A percentile compares a stretch with the other conserved stretches of the same genome.
These are phyloP conservation scores for Eclectus roratus DNA, from an alignment of 2,113 vertebrate species.

Conservation along the genomic window DNA sequence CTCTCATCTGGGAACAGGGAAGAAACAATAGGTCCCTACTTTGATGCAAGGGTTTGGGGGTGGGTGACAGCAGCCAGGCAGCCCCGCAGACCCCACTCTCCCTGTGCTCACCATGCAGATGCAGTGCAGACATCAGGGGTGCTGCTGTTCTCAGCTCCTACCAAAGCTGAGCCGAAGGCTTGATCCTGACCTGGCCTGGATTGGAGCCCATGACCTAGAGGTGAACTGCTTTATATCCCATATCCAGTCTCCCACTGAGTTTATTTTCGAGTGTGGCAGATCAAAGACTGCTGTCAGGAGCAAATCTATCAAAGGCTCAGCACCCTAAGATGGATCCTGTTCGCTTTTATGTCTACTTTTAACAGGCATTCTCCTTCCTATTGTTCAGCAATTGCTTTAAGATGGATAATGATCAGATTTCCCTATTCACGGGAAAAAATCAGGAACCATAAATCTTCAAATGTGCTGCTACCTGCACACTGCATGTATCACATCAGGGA, in stretches of 20 bases:
- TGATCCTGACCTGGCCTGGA: background rate
- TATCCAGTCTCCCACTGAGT: slow-evolving; percentile 37
- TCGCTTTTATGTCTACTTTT: slow-evolving; percentile 5
- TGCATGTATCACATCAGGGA: background rate
- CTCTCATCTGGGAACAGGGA: background rate
- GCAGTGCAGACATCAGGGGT: accelerated
- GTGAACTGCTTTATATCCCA: slow-evolving; percentile 29
- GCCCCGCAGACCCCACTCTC: background rate
- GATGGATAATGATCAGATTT: slow-evolving; percentile 33
- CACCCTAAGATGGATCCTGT: background rate
- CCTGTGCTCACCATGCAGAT: background rate
- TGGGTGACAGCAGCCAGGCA: accelerated
- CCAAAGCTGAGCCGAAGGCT: background rate
- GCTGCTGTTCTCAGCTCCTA: background rate
- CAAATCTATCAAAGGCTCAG: slow-evolving; percentile 51
- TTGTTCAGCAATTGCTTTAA: background rate
- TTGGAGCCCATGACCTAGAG: background rate
- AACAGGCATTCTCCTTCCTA: background rate
- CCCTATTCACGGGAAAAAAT: background rate
- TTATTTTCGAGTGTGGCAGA: slow-evolving; percentile 40
- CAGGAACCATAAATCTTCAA: background rate
- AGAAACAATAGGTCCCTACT: background rate
- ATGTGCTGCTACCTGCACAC: background rate
- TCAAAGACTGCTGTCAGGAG: slow-evolving; percentile 45
- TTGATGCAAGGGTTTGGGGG: background rate